Evolutionary conservation across 2,113 vertebrate species (phyloP).

Genomic region (Girardinichthys multiradiatus): DNA sequence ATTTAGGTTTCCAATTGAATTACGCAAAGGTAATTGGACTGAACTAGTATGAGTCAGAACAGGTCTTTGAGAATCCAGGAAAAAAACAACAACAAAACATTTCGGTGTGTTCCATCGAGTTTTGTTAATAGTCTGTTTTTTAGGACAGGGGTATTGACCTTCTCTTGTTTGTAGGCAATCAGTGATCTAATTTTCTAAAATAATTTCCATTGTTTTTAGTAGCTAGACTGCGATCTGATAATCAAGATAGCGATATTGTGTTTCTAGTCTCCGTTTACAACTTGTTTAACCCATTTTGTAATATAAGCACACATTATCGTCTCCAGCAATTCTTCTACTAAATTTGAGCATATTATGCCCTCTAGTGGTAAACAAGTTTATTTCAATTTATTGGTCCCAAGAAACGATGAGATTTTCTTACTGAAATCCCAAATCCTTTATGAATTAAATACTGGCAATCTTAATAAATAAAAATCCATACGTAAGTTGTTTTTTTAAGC

Average conservation of each 20-base stretch:
- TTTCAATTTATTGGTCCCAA: background rate
- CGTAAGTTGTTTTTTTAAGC: slow-evolving; percentile 39
- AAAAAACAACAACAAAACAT: background rate
- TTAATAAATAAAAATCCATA: background rate
- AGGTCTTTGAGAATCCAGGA: background rate
- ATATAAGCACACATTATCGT: background rate
- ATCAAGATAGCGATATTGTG: background rate
- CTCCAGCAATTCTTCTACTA: background rate
- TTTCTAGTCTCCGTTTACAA: background rate
- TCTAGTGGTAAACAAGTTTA: slow-evolving; percentile 53
- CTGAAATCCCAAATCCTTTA: slow-evolving; percentile 24
- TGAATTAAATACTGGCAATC: slow-evolving; percentile 16
- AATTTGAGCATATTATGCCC: slow-evolving; percentile 43
- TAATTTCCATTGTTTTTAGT: background rate
- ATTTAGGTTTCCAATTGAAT: background rate
- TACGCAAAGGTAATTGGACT: background rate
- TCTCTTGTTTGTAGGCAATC: background rate
- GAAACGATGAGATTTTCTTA: background rate
- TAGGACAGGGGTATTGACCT: background rate
- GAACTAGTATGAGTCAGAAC: background rate
- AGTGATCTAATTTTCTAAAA: background rate
- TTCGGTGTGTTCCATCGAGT: background rate
- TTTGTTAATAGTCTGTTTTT: background rate
- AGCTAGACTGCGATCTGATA: background rate
- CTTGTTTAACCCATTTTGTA: background rate